These are phyloP conservation scores for Sylvicola fuscatus DNA, from an alignment of 2,888 invertebrate genomes.

Conservation along the genomic window DNA sequence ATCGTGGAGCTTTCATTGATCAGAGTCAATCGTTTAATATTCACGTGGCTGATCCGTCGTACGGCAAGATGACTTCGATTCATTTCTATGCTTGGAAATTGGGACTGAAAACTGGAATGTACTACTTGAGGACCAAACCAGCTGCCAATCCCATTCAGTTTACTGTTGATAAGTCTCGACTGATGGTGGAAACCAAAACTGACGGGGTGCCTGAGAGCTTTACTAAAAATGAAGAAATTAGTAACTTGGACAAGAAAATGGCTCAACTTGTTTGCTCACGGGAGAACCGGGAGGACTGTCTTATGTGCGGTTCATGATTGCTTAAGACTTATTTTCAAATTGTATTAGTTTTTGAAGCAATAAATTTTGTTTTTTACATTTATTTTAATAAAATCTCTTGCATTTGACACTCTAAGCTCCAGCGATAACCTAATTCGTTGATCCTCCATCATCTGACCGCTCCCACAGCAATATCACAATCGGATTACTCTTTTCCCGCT, in stretches of 20 bases:
- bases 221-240: too few species aligned
- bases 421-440: too few species aligned
- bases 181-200: not conserved
- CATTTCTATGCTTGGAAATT: conserved; percentile 90
- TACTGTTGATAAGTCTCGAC: conserved; percentile 57
- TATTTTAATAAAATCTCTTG: too few species aligned
- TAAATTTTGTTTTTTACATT: too few species aligned
- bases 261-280: conserved; percentile 69
- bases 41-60: conserved; percentile 77
- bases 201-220: too few species aligned
- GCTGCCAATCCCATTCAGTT: conserved; percentile 88
- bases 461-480: too few species aligned
- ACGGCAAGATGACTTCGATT: conserved; percentile 79
- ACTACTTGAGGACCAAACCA: conserved; percentile 80
- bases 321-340: too few species aligned
- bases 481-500: too few species aligned
- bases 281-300: conserved; percentile 69
- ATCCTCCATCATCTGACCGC: too few species aligned
- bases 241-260: conserved; percentile 19
- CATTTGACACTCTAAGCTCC: too few species aligned
- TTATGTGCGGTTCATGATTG: conserved; percentile 66
- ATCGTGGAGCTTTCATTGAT: conserved; percentile 86
- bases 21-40: conserved; percentile 91
- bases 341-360: too few species aligned
- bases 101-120: conserved; percentile 96